phyloP scores from a whole-genome alignment of 2,888 invertebrate genomes.

The Fissipunctia ypsillon region DNA sequence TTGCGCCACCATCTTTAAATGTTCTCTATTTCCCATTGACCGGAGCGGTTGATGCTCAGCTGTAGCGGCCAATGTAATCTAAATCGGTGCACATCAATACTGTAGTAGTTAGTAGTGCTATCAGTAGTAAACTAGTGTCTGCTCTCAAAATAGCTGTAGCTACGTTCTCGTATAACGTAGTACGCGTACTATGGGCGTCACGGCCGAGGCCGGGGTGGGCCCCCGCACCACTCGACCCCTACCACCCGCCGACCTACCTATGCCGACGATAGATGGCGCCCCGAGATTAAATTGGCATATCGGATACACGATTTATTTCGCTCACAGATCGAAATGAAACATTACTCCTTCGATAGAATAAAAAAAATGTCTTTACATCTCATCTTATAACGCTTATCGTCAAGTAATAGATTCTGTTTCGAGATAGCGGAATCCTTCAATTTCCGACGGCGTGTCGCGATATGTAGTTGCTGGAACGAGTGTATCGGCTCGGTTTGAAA shows the following conservation, averaged over 20 bases:
- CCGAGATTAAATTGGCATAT: slow-evolving; percentile 84
- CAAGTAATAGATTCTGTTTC: slow-evolving; percentile 64
- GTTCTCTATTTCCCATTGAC: slow-evolving; percentile 62
- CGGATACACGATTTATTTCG: slow-evolving; percentile 78
- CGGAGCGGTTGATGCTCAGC: slow-evolving; percentile 54
- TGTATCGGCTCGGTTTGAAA: slow-evolving; percentile 64
- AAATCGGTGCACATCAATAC: slow-evolving; percentile 77
- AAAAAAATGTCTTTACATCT: slow-evolving; percentile 60
- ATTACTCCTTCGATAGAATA: slow-evolving; percentile 67
- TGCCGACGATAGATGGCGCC: slow-evolving; percentile 84
- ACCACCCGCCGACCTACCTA: slow-evolving; percentile 65
- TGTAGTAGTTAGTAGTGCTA: slow-evolving; percentile 55
- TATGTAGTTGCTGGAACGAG: slow-evolving; percentile 43
- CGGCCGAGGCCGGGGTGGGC: slow-evolving; percentile 65
- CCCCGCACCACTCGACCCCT: slow-evolving; percentile 37
- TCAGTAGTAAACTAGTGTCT: slow-evolving; percentile 76
- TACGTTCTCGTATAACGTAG: slow-evolving; percentile 77
- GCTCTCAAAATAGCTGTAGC: slow-evolving; percentile 78
- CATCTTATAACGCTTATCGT: slow-evolving; percentile 61
- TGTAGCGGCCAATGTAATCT: slow-evolving; percentile 70
- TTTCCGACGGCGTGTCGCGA: slow-evolving; percentile 62
- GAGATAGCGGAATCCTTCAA: slow-evolving; percentile 67
- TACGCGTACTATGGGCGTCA: slow-evolving; percentile 76
- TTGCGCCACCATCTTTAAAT: slow-evolving; percentile 53
- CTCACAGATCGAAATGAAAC: slow-evolving; percentile 76